Base-by-base conservation (phyloP, 2,797 vertebrate genomes). In the Thaleichthys pacificus region DNA sequence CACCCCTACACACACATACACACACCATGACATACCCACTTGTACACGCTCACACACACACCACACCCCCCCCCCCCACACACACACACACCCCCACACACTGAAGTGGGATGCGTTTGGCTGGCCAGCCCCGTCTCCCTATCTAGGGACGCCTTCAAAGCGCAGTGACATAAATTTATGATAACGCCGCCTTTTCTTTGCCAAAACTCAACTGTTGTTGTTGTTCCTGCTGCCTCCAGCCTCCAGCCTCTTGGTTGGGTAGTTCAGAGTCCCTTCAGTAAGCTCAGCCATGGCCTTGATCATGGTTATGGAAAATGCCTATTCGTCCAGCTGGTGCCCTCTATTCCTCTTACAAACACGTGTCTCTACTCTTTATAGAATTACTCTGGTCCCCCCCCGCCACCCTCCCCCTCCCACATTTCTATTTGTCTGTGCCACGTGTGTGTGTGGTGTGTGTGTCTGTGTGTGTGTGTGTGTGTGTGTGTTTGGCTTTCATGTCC, bases 91-190 rank as follows among this genome's bases (percentile, higher is more conserved):
- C 68, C 61, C 21, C 61, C 69, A 70, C 60, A 65, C n/a, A 66
- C 62, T 57, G 81, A 86, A 89, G 89, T 90, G 88, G 89, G 38
- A 76, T 66, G 66, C 76, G 61, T 77, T 84, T 86, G 83, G 82
- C 72, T 66, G 68, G 78, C 72, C 74, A 73, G 90, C 24, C 24
- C 76, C 70, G 84, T 66, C 73, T 78, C 5, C 79, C 79, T 89
- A 90, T 91, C 89, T 90, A 84, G 91, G 91, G 92, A 93, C 81
- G 85, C 89, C 91, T 93, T 94, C 93, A 94, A 94, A 94, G 93
- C 92, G 89, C 91, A 87, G 85, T 94, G 92, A 93, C 91, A 93
- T 93, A 91, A 92, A 93, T 94, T 92, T 91, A 91, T 93, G 91
- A 93, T 92, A 91, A 90, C 90, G 85, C 84, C 77, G 80, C 86